Evolutionary conservation across 2,888 invertebrate species (phyloP).

Genomic region (Phengaris alcon): DNA sequence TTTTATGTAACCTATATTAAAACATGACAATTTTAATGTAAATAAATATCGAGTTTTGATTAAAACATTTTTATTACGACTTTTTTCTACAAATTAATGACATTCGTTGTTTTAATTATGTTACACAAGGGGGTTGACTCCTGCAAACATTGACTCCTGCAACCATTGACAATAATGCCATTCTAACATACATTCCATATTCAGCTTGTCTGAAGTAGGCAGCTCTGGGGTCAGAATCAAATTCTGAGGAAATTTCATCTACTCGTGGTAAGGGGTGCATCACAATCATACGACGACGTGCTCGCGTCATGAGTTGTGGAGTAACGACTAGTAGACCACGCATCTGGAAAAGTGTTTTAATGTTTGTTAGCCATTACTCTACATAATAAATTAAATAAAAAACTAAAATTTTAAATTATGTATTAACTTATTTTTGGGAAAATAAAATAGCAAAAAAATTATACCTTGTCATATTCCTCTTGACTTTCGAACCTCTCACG

Average conservation of each 20-base stretch:
- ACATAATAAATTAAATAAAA: background rate
- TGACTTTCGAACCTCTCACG: constrained; percentile 91
- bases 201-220: constrained; percentile 99
- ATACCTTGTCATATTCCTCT: constrained; percentile 92
- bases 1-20: background rate
- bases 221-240: constrained; percentile 97
- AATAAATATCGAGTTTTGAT: constrained; percentile 1
- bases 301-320: constrained; percentile 96
- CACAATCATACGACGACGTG: constrained; percentile 95
- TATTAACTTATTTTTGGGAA: background rate
- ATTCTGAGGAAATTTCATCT: constrained; percentile 95
- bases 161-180: constrained; percentile 97
- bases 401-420: background rate
- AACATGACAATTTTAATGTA: background rate
- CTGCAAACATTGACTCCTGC: constrained; percentile 94
- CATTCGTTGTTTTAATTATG: background rate
- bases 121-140: constrained; percentile 72
- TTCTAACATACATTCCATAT: constrained; percentile 98
- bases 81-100: background rate
- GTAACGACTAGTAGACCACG: constrained; percentile 94
- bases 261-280: constrained; percentile 98
- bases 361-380: background rate
- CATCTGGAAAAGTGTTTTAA: constrained; percentile 75
- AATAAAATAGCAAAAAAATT: background rate
- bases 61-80: background rate